phyloP scores from a whole-genome alignment of 2,113 vertebrate species.

The Thamnaconus septentrionalis region DNA sequence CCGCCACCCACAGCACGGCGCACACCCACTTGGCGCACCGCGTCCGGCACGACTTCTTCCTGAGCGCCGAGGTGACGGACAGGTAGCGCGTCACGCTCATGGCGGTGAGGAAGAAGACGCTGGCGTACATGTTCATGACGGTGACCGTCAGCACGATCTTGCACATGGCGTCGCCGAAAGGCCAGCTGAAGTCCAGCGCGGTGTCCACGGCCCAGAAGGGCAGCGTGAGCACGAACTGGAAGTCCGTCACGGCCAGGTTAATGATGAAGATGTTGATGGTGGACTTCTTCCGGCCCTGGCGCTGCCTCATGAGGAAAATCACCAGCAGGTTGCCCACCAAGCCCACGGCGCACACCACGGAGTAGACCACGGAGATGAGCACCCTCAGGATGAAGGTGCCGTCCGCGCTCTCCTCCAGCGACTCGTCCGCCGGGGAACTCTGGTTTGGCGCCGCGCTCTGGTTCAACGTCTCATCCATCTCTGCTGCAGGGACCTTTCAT shows the following conservation, averaged over 20 bases:
- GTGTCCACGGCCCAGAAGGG: constrained; percentile 82
- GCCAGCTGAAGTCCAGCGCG: constrained; percentile 80
- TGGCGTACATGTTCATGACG: constrained; percentile 80
- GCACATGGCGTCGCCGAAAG: constrained; percentile 78
- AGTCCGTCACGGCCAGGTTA: constrained; percentile 76
- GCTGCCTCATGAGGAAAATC: constrained; percentile 73
- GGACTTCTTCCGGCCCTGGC: constrained; percentile 69
- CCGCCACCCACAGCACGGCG: constrained; percentile 71
- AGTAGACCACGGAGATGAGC: constrained; percentile 75
- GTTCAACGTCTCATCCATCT: constrained; percentile 73
- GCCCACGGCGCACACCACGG: constrained; percentile 73
- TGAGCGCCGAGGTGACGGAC: constrained; percentile 66
- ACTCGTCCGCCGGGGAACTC: constrained; percentile 59
- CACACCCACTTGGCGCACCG: constrained; percentile 68
- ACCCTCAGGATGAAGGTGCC: constrained; percentile 69
- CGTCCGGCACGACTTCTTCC: constrained; percentile 42
- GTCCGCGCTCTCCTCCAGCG: constrained; percentile 65
- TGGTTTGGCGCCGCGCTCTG: constrained; percentile 44
- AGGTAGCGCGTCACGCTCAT: constrained; percentile 80
- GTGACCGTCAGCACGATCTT: constrained; percentile 77
- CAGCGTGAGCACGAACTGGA: constrained; percentile 78
- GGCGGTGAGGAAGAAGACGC: constrained; percentile 78
- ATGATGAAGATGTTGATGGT: constrained; percentile 77
- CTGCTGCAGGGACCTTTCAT: background rate
- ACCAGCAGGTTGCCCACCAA: constrained; percentile 75